These are phyloP conservation scores for Cephus runcator DNA, from an alignment of 2,888 invertebrate species.

Conservation along the genomic window DNA sequence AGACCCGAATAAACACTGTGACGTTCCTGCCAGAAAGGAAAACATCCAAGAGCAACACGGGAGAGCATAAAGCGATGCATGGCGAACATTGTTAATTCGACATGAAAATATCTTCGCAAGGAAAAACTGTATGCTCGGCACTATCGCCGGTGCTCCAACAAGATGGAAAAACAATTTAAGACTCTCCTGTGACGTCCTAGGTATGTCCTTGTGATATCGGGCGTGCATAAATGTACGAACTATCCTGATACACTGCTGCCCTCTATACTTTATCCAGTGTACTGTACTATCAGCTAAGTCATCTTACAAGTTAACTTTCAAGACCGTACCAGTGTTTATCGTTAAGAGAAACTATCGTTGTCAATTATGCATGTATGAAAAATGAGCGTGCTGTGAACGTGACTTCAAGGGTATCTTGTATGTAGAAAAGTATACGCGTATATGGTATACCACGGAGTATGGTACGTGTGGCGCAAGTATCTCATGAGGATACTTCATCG, in stretches of 20 bases:
- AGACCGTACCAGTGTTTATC: not conserved
- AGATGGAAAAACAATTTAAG: not conserved
- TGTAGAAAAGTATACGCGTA: not conserved
- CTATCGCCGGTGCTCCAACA: not conserved
- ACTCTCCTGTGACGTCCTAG: not conserved
- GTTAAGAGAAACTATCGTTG: not conserved
- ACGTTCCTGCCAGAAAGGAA: not conserved
- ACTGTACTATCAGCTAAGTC: not conserved
- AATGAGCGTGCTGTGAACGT: not conserved
- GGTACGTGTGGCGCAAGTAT: not conserved
- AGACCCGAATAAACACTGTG: not conserved
- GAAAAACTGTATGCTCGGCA: not conserved
- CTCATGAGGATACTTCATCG: not conserved
- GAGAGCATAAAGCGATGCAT: not conserved
- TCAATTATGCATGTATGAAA: not conserved
- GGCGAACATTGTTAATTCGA: not conserved
- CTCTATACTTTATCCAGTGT: not conserved
- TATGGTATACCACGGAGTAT: not conserved
- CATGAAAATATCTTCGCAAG: not conserved
- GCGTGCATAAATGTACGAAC: not conserved
- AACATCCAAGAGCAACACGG: not conserved
- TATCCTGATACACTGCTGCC: not conserved
- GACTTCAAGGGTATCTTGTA: not conserved
- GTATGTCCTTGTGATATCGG: not conserved
- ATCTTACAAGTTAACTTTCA: not conserved